Percentiles rank a stretch among this genome's conserved stretches.
Evolutionary conservation across 2,113 vertebrate species (phyloP).

Genomic region (Noturus placidus): DNA sequence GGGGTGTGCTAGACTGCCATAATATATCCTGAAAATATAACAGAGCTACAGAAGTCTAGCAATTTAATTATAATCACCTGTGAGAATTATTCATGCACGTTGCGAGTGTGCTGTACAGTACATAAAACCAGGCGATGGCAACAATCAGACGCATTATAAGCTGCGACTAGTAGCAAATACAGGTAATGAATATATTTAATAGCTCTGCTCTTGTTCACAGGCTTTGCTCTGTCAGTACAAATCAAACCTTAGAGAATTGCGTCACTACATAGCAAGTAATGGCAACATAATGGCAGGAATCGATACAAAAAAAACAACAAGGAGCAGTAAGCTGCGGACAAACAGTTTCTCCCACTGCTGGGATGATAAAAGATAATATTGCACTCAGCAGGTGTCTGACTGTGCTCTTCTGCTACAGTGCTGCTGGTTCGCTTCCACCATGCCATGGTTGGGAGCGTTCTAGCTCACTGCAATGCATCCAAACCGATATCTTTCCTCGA

Average conservation of each 20-base stretch:
- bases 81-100: neutral
- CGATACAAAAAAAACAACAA: conserved; percentile 58
- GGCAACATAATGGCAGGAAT: conserved; percentile 51
- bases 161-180: neutral
- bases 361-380: conserved; percentile 55
- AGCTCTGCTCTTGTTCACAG: conserved; percentile 39
- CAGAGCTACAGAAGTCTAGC: neutral
- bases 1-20: neutral
- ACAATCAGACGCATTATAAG: conserved; percentile 12
- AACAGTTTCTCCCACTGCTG: conserved; percentile 33
- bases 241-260: conserved; percentile 47
- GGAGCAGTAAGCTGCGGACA: conserved; percentile 35
- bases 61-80: neutral
- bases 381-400: conserved; percentile 46
- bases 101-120: neutral
- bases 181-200: conserved; percentile 39
- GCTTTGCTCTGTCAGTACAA: conserved; percentile 38
- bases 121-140: neutral
- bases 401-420: conserved; percentile 27
- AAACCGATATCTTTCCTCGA: conserved; percentile 21
- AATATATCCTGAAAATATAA: neutral
- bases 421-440: conserved; percentile 17
- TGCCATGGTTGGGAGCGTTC: neutral
- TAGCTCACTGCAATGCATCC: neutral
- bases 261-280: conserved; percentile 44